Evolutionary conservation across 2,888 invertebrate species (phyloP), one percentile per base, ranked within the genome.

Genomic region (Caenorhabditis virilis): DNA sequence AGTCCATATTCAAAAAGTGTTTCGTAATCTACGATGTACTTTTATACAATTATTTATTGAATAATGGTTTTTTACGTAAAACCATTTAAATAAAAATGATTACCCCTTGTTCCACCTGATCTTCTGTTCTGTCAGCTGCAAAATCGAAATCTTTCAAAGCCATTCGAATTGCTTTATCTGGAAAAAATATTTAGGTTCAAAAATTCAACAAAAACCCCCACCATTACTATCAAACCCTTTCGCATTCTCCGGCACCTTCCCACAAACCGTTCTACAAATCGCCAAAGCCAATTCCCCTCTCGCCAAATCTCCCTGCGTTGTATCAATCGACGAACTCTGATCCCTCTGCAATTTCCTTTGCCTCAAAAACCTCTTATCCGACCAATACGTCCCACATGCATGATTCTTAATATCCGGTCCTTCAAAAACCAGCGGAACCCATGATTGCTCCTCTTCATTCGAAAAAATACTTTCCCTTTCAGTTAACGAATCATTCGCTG

Each of bases 341-440:
- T 64, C 64, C 30, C 60, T 23, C 25, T 59, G 64, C 38, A 56
- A 41, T 38, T 64, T 65, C 46, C 70, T 47, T 13, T 63, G 71
- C 18, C 69, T 39, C 5, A 74, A 53, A 36, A 67, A 74, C 25
- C 74, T 59, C 26, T 69, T 69, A 53, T 74, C 74, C 15, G 57
- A 57, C 74, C 74, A 74, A 33, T 69, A 67, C n/a, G 51, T 57
- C 6, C 62, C 64, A 13, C 51, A 51, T 0, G 59, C 69, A 4
- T 65, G 66, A 7, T 60, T 53, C 1, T 35, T 42, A 1, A 69
- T 20, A 1, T 65, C 57, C 0, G 63, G 65, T 5, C 53, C 57
- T 22, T 72, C 65, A 43, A 72, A 58, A 6, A 16, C n/a, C 1
- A 72, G 47, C 0, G 72, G 65, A 3, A 66, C 57, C 68, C 69